phyloP scores from a whole-genome alignment of 2,888 invertebrate species.

The Dryobotodes eremita region DNA sequence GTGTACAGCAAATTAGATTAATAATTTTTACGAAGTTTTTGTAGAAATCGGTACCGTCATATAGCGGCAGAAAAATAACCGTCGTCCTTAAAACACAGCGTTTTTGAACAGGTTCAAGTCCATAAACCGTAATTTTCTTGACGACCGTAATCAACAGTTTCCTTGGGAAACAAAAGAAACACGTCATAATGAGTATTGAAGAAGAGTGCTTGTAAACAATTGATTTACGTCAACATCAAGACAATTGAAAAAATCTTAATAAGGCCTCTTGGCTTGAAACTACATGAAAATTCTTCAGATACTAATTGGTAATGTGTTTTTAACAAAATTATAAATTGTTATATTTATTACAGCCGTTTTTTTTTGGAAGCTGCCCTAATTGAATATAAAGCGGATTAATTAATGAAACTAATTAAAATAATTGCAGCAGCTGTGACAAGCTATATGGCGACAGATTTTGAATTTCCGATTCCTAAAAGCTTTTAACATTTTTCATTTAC shows the following conservation, averaged over 20 bases:
- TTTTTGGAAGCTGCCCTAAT: conserved; percentile 9
- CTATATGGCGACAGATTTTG: conserved; percentile 8
- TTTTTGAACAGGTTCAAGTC: too few species aligned
- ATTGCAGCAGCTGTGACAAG: conserved; percentile 34
- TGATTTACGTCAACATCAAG: conserved; percentile 1
- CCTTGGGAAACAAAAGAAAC: background rate
- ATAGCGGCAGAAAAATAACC: background rate
- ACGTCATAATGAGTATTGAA: background rate
- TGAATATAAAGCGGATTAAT: conserved; percentile 11
- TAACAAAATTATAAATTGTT: background rate
- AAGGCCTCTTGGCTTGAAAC: background rate
- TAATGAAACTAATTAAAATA: conserved; percentile 35
- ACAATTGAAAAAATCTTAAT: background rate
- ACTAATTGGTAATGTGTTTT: background rate
- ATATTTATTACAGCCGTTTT: background rate
- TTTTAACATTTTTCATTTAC: background rate
- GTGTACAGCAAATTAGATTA: background rate
- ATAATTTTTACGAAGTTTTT: background rate
- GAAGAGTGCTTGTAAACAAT: conserved; percentile 2
- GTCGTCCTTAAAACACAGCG: too few species aligned
- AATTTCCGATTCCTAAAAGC: background rate
- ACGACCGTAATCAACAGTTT: background rate
- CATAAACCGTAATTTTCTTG: background rate
- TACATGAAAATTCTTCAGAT: background rate
- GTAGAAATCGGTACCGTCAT: background rate